A percentile compares a stretch with the other conserved stretches of the same genome.
Conservation (phyloP, 2,888 invertebrate species). For the Eristalis pertinax region DNA sequence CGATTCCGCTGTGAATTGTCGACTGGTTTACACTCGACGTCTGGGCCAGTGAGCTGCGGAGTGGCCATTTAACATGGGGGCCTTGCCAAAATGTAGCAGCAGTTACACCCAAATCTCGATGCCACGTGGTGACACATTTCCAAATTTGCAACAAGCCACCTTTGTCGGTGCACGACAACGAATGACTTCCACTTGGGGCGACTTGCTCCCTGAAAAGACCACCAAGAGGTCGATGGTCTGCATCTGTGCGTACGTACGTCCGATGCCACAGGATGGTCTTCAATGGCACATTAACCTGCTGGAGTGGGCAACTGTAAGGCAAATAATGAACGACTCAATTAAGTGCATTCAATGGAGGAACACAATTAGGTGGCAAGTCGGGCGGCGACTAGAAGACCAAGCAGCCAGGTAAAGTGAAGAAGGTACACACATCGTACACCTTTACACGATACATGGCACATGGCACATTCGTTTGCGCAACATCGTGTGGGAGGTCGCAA, state of each 20-base stretch:
- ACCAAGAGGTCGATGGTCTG: conserved; percentile 51
- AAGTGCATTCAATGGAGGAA: conserved; percentile 62
- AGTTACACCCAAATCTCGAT: conserved; percentile 68
- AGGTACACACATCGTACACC: conserved; percentile 43
- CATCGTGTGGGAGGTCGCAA: conserved; percentile 58
- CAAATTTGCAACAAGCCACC: conserved; percentile 67
- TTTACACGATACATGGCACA: conserved; percentile 34
- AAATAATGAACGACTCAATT: conserved; percentile 71
- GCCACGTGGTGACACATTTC: conserved; percentile 72
- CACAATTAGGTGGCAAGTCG: conserved; percentile 66
- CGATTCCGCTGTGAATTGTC: conserved; percentile 73
- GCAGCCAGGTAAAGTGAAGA: conserved; percentile 64
- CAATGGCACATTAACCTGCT: conserved; percentile 34
- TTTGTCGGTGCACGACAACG: conserved; percentile 55
- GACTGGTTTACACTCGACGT: conserved; percentile 74
- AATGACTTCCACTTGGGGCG: conserved; percentile 17
- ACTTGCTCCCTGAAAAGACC: conserved; percentile 45
- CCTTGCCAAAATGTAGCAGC: conserved; percentile 48
- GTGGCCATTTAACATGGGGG: conserved; percentile 47
- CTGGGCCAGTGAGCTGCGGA: conserved; percentile 70
- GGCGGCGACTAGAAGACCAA: conserved; percentile 50
- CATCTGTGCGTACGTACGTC: conserved; percentile 13
- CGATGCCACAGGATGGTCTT: conserved; percentile 20
- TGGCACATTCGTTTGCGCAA: conserved; percentile 38
- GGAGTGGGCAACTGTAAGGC: conserved; percentile 38